Conservation (phyloP, 2,797 vertebrate genomes). For the Manis pentadactyla region DNA sequence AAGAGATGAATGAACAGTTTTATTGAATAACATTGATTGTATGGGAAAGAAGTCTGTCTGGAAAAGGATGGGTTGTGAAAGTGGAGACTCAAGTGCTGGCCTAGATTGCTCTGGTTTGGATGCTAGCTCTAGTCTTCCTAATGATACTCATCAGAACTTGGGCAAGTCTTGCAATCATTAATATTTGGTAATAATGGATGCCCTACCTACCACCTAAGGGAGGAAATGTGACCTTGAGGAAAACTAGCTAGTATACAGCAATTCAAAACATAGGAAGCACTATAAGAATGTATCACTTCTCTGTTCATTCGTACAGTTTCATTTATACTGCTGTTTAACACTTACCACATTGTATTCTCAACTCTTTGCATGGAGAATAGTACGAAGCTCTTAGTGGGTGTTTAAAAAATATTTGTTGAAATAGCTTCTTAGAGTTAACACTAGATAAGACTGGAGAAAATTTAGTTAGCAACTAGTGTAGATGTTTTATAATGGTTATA, state of each 20-base stretch:
- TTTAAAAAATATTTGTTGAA: conserved; percentile 46
- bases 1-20: background rate
- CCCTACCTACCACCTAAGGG: background rate
- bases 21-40: background rate
- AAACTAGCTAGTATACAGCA: background rate
- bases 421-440: conserved; percentile 24
- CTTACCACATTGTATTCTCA: background rate
- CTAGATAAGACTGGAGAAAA: conserved; percentile 44
- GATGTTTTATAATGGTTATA: conserved; percentile 70
- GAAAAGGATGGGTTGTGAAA: background rate
- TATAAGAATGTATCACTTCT: background rate
- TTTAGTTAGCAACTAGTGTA: conserved; percentile 52
- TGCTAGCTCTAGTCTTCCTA: background rate
- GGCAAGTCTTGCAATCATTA: background rate
- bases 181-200: conserved; percentile 1
- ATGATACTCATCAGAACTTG: background rate
- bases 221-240: background rate
- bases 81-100: background rate
- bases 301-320: background rate
- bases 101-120: background rate
- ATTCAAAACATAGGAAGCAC: background rate
- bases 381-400: background rate
- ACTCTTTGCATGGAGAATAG: background rate
- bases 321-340: background rate
- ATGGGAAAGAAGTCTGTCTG: background rate